phyloP scores from a whole-genome alignment of 2,113 vertebrate species.

The Hypanus sabinus region DNA sequence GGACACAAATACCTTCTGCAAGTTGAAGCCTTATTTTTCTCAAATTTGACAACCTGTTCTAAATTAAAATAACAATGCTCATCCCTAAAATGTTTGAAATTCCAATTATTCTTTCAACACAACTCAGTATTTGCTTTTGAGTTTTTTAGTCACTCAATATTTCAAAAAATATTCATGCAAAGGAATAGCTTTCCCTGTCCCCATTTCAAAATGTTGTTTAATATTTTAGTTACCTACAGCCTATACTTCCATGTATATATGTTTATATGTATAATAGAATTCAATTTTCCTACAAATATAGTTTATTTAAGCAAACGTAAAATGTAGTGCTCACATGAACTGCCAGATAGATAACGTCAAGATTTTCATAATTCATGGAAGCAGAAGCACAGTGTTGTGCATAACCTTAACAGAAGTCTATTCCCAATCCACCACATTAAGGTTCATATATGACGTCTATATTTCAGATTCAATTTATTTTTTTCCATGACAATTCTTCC shows the following conservation, averaged over 20 bases:
- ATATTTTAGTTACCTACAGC: not conserved
- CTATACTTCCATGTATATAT: not conserved
- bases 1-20: not conserved
- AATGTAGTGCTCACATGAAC: not conserved
- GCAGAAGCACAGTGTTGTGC: not conserved
- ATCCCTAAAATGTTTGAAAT: not conserved
- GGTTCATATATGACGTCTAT: not conserved
- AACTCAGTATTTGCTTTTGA: not conserved
- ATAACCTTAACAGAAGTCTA: not conserved
- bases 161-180: not conserved
- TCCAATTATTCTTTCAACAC: not conserved
- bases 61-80: not conserved
- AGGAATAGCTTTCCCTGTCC: not conserved
- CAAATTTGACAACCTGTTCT: not conserved
- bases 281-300: not conserved
- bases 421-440: conserved; percentile 20
- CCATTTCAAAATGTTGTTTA: not conserved
- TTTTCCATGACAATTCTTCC: not conserved
- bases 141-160: not conserved
- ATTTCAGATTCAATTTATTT: not conserved
- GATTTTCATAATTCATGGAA: not conserved
- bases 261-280: not conserved
- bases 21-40: not conserved
- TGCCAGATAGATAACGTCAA: too few relatives aligned
- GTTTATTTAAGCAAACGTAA: not conserved